Evolutionary conservation across 2,888 invertebrate species (phyloP), one percentile per base, ranked within the genome.

Genomic region (Mylabris sibirica): DNA sequence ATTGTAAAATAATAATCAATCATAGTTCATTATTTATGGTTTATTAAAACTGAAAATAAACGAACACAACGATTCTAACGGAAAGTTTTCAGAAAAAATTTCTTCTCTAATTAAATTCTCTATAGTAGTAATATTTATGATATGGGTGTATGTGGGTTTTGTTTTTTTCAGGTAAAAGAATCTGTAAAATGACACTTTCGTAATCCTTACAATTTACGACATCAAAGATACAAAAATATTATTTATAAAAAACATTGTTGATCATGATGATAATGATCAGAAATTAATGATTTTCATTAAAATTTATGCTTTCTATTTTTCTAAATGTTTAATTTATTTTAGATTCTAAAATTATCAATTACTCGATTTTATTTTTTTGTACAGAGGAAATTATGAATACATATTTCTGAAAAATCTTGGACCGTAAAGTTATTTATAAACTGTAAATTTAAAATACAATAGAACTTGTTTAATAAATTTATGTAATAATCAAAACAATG

Each of bases 301-400:
- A n/a, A 44, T 44, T 44, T 17, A 44, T 11, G 6, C 8, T 44
- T 41, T 14, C 30, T 30, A 30, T 30, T 30, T 30, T 30, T 30
- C 30, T 30, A 30, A 4, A 8, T 8, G 14, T 41, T 44, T 6
- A n/a, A 44, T 44, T 44, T 17, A 17, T 17, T 44, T n/a, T n/a
- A 44, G 4, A 44, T 44, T 44, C 44, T 44, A 44, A n/a, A 44
- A 44, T 44, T 44, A 44, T 44, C 44, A n/a, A 44, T 44, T 44
- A 44, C 17, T n/a, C n/a, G 3, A 41, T 41, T n/a, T 41, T 41
- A n/a, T 41, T 41, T 41, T 41, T 14, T 14, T 41, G 41, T 44
- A 44, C 2, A 44, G 44, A 44, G 44, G 44, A 44, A 44, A 44
- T 17, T 44, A 6, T 44, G 44, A 44, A 41, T 41, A 41, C 41